Conservation (phyloP, 2,888 invertebrate species). For the Epinotia brunnichana region DNA sequence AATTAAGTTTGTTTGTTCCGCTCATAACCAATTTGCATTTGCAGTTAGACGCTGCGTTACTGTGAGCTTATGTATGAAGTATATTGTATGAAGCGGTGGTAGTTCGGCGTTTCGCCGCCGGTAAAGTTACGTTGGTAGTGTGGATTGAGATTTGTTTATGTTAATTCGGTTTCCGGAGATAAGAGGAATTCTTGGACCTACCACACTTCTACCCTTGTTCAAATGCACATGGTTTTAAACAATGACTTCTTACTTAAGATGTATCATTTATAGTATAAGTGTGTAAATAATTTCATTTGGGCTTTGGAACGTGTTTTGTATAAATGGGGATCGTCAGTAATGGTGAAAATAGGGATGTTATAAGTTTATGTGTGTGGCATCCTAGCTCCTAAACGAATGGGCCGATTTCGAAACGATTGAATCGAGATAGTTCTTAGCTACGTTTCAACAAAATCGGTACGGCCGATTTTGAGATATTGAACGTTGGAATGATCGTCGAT, state of each 20-base stretch:
- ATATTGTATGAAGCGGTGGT: neutral
- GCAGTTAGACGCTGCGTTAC: neutral
- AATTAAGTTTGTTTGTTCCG: slow-evolving; percentile 29
- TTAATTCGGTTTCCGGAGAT: slow-evolving; percentile 39
- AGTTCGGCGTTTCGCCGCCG: neutral
- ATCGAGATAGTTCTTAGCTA: no score
- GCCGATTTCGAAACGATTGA: no score
- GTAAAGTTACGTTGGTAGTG: slow-evolving; percentile 28
- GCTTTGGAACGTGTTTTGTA: no score
- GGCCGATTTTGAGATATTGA: no score
- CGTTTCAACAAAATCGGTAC: no score
- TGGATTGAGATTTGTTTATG: slow-evolving; percentile 33
- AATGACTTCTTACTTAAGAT: neutral
- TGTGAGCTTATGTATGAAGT: neutral
- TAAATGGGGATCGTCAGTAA: no score
- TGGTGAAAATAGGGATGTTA: no score
- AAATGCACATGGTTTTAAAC: neutral
- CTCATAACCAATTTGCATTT: slow-evolving; percentile 13
- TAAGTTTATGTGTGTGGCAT: no score
- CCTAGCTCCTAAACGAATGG: no score
- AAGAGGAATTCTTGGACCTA: slow-evolving; percentile 39
- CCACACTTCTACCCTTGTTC: slow-evolving; percentile 24
- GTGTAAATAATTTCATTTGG: no score
- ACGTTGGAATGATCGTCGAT: no score
- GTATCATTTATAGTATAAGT: neutral